Conservation (phyloP, 92 coral and sea anemone genomes). For the Palythoa grandis region DNA sequence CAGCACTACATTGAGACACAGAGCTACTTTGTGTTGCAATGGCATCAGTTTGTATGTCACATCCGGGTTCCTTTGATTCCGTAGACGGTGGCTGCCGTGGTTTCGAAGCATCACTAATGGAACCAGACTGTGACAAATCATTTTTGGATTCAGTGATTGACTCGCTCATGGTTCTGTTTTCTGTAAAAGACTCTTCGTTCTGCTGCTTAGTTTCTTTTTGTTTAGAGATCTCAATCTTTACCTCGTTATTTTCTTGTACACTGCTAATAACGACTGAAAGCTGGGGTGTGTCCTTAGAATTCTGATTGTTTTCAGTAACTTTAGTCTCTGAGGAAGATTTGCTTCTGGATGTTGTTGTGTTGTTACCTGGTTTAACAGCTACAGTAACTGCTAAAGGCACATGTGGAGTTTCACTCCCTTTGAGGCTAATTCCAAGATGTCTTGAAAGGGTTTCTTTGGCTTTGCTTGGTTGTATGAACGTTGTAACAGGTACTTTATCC, state of each 20-base stretch:
- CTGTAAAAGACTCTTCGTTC: neutral
- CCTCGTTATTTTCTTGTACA: neutral
- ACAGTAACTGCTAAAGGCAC: conserved; percentile 43
- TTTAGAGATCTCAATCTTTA: neutral
- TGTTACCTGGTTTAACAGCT: conserved; percentile 46
- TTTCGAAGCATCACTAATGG: conserved; percentile 6
- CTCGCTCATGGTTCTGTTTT: neutral
- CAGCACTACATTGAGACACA: conserved; percentile 63
- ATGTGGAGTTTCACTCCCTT: conserved; percentile 48
- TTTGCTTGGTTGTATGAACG: conserved; percentile 59
- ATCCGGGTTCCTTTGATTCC: conserved; percentile 27
- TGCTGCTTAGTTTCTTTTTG: neutral
- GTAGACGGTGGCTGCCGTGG: neutral
- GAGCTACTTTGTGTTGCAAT: conserved; percentile 36
- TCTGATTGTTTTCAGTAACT: neutral
- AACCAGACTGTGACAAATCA: neutral
- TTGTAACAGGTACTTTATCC: conserved; percentile 25
- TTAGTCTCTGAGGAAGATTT: conserved; percentile 10
- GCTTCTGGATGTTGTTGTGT: neutral
- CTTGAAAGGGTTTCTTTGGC: conserved; percentile 32
- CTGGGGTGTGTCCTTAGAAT: neutral
- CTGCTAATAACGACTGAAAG: neutral
- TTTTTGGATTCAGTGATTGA: neutral
- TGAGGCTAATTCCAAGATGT: conserved; percentile 27
- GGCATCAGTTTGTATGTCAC: conserved; percentile 17